These are phyloP conservation scores for Cotesia vestalis DNA, from an alignment of 1,140 invertebrate genomes.

Conservation along the genomic window DNA sequence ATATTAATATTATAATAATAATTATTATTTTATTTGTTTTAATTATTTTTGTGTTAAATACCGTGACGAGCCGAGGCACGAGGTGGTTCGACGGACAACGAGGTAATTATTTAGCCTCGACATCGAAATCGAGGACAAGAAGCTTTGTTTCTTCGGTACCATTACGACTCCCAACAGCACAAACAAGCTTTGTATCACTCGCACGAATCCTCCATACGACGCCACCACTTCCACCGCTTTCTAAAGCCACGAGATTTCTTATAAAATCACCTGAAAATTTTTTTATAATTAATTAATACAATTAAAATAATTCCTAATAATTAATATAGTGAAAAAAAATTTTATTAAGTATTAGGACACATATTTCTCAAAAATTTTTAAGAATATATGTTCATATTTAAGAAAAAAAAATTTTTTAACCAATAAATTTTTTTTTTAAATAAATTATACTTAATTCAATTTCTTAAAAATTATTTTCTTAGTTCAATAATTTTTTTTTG, in stretches of 20 bases:
- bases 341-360: neutral
- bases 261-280: constrained; percentile 83
- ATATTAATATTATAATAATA: neutral
- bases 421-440: too few species aligned
- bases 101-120: constrained; percentile 69
- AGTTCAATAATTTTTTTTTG: too few species aligned
- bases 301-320: neutral
- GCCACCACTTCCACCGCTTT: constrained; percentile 95
- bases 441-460: too few species aligned
- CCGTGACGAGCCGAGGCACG: constrained; percentile 43
- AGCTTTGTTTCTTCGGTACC: constrained; percentile 99
- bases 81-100: constrained; percentile 36
- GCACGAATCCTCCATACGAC: constrained; percentile 98
- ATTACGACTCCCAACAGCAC: constrained; percentile 97
- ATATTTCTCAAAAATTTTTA: too few species aligned
- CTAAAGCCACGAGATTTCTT: constrained; percentile 91
- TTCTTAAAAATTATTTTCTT: too few species aligned
- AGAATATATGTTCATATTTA: too few species aligned
- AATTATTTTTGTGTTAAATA: constrained; percentile 24
- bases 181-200: constrained; percentile 96
- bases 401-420: too few species aligned
- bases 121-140: constrained; percentile 96
- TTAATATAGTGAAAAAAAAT: constrained; percentile 9
- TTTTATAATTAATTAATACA: too few species aligned
- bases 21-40: constrained; percentile 7